These are phyloP conservation scores for Penaeus indicus DNA, from an alignment of 1,140 invertebrate genomes.

Conservation along the genomic window DNA sequence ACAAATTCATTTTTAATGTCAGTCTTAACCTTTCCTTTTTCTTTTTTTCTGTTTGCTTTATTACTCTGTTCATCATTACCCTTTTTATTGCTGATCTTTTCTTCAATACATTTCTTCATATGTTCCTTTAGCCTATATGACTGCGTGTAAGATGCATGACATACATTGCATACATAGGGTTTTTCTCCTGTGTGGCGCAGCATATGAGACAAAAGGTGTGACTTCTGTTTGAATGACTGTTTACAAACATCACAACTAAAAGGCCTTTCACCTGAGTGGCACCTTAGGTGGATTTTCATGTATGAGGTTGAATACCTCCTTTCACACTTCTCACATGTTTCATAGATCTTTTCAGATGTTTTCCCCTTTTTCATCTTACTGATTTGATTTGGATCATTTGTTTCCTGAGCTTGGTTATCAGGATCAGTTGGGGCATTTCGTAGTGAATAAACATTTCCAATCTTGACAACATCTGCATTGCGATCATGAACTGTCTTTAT, in stretches of 20 bases:
- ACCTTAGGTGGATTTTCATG: conserved; percentile 15
- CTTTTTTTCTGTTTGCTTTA: no score
- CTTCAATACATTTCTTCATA: background rate
- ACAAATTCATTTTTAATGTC: no score
- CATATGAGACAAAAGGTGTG: conserved; percentile 5
- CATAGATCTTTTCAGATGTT: background rate
- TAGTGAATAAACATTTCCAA: background rate
- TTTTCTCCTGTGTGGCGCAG: conserved; percentile 11
- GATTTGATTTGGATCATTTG: background rate
- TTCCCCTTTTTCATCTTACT: background rate
- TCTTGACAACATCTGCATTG: background rate
- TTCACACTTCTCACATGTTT: conserved; percentile 29
- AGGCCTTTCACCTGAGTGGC: conserved; percentile 24
- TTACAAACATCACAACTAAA: conserved; percentile 3
- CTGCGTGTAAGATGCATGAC: conserved; percentile 8
- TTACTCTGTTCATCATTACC: background rate
- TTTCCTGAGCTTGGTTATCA: background rate
- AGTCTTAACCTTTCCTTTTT: no score
- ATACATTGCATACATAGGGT: conserved; percentile 3
- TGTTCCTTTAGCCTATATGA: background rate
- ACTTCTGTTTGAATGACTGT: conserved; percentile 22
- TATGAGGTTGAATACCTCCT: background rate
- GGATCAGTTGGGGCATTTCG: background rate
- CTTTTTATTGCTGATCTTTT: background rate
- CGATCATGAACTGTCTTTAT: conserved; percentile 18